Percentiles rank a stretch among this genome's conserved stretches.
Evolutionary conservation across 2,797 vertebrate species (phyloP).

Genomic region (Siniperca undulata): DNA sequence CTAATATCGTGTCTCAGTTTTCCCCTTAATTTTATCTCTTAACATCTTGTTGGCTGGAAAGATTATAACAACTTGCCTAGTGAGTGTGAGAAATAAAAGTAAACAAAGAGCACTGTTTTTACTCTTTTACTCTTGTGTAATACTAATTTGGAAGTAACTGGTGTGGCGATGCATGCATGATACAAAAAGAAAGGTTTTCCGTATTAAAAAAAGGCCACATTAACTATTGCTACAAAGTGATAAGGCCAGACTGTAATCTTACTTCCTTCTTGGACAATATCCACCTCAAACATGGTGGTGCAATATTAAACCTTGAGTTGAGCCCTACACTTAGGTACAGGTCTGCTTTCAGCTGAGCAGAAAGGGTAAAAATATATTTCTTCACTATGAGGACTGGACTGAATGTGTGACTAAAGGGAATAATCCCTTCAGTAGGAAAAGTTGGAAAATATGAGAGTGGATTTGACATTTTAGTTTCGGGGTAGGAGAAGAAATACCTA

Average conservation of each 20-base stretch:
- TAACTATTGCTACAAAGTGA: not conserved
- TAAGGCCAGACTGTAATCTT: not conserved
- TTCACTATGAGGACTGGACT: not conserved
- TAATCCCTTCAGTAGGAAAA: not conserved
- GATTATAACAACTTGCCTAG: not conserved
- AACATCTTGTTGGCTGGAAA: not conserved
- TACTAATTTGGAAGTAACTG: not conserved
- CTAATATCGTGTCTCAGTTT: not conserved
- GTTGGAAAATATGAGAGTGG: not conserved
- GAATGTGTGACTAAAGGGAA: not conserved
- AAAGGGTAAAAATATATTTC: not conserved
- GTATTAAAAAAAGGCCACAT: not conserved
- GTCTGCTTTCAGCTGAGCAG: not conserved
- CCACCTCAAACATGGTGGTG: not conserved
- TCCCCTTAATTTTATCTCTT: not conserved
- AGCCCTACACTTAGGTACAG: not conserved
- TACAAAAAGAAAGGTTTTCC: not conserved
- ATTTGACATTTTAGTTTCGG: not conserved
- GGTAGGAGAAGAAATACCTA: not conserved
- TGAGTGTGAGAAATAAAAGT: not conserved
- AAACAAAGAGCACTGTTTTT: conserved; percentile 8
- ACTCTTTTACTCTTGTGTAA: conserved; percentile 35
- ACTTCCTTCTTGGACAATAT: not conserved
- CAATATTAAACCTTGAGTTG: not conserved
- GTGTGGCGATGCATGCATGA: not conserved